Conservation (phyloP, 2,113 vertebrate genomes). For the Syngnathus typhle region DNA sequence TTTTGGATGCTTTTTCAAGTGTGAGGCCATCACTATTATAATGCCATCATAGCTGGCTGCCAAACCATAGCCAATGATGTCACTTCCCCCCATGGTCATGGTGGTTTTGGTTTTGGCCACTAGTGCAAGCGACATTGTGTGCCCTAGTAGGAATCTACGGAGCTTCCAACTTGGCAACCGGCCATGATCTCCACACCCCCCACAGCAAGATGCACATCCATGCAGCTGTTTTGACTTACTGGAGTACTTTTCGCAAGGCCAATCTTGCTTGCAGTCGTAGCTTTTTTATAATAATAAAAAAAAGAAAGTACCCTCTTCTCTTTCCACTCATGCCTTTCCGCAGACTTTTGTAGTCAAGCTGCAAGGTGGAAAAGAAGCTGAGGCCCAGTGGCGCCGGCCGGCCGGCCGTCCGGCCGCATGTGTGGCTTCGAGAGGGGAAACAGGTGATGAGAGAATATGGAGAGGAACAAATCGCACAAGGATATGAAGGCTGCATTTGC, state of each 20-base stretch:
- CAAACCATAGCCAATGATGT: constrained; percentile 72
- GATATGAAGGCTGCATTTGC: constrained; percentile 42
- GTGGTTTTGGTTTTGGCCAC: constrained; percentile 69
- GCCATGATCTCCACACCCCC: constrained; percentile 46
- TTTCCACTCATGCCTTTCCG: constrained; percentile 24
- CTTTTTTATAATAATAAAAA: constrained; percentile 12
- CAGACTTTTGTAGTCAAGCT: constrained; percentile 52
- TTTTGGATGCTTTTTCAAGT: constrained; percentile 46
- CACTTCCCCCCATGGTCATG: constrained; percentile 73
- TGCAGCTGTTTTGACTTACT: constrained; percentile 35
- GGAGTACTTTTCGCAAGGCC: constrained; percentile 27
- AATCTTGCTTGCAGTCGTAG: constrained; percentile 28
- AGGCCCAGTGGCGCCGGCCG: constrained; percentile 26
- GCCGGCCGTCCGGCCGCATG: constrained; percentile 22
- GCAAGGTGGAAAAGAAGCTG: constrained; percentile 33
- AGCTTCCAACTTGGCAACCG: constrained; percentile 54
- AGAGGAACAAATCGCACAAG: constrained; percentile 47
- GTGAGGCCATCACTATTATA: constrained; percentile 64
- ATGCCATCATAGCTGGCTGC: constrained; percentile 58
- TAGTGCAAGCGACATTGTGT: constrained; percentile 67
- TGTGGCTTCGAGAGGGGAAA: constrained; percentile 61
- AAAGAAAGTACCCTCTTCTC: constrained; percentile 1
- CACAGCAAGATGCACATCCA: constrained; percentile 25
- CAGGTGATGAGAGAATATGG: constrained; percentile 60
- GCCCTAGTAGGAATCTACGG: constrained; percentile 56